Base-by-base conservation (phyloP, 2,113 vertebrate species). In the Taxidea taxus region DNA sequence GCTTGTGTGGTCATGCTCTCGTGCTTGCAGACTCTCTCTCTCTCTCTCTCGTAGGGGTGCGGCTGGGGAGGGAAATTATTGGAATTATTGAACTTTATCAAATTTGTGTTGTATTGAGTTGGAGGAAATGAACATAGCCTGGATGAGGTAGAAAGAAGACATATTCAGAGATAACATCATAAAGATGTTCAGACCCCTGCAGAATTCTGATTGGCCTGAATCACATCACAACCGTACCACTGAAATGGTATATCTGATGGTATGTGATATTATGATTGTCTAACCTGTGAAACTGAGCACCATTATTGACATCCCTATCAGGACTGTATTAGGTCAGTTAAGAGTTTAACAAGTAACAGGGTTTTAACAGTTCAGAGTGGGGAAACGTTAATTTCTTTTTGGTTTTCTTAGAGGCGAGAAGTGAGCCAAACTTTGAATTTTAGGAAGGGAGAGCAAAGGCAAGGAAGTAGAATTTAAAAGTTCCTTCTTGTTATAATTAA, bases 401-500 rank as follows among this genome's bases (percentile, higher is more conserved):
- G 34, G 31, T 86, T 77, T 68, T 68, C 70, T 47, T 49, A 68
- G 72, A 82, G 25, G 31, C 62, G 15, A 74, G 37, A 88, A 29
- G 39, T 66, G 37, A 68, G 60, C 39, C 82, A 70, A 75, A 87
- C 78, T 82, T 86, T 68, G 56, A 94, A 90, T 92, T 94, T 91
- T 91, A 83, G 31, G 29, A 64, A 72, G 34, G 14, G 31, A 75
- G 87, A 49, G 16, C 39, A 91, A 88, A 88, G 31, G 18, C 31
- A 37, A 85, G 47, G 44, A 62, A 80, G 62, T 92, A 49, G 72
- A 94, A 66, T 81, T 39, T 78, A 66, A 83, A 84, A 62, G 66
- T 1, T 78, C 51, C 11, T 70, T 91, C 18, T 90, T 84, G 20
- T 13, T 58, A 10, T 44, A 82, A 58, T 37, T 89, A 54, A 68